Conservation (phyloP, 1,140 invertebrate genomes). For the Trichonephila clavata region DNA sequence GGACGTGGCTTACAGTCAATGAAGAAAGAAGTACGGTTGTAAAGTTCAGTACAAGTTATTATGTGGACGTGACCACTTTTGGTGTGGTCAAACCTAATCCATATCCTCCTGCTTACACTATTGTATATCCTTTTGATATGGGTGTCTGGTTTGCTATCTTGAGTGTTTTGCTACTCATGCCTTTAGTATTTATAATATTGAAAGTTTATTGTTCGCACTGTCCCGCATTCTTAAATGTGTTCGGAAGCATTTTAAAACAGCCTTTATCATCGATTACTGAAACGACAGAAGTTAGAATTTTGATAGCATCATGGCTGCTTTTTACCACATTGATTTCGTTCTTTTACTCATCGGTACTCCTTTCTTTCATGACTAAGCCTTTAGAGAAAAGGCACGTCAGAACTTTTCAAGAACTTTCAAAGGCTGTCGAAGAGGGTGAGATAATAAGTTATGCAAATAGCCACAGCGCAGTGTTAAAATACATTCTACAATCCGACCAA, state of each 20-base stretch:
- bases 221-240: background rate
- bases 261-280: background rate
- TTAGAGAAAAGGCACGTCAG: background rate
- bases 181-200: background rate
- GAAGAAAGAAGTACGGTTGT: background rate
- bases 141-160: background rate
- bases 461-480: background rate
- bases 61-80: background rate
- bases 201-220: background rate
- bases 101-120: background rate
- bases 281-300: background rate
- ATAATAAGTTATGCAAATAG: background rate
- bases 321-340: background rate
- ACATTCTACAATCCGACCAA: background rate
- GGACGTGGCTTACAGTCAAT: background rate
- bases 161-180: background rate
- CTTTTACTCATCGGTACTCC: background rate
- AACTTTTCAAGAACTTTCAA: background rate
- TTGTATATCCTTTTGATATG: background rate
- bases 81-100: background rate
- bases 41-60: background rate
- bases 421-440: background rate
- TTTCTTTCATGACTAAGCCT: background rate
- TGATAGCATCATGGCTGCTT: background rate
- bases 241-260: background rate